Evolutionary conservation across 2,113 vertebrate species (phyloP).

Genomic region (Etheostoma cragini): DNA sequence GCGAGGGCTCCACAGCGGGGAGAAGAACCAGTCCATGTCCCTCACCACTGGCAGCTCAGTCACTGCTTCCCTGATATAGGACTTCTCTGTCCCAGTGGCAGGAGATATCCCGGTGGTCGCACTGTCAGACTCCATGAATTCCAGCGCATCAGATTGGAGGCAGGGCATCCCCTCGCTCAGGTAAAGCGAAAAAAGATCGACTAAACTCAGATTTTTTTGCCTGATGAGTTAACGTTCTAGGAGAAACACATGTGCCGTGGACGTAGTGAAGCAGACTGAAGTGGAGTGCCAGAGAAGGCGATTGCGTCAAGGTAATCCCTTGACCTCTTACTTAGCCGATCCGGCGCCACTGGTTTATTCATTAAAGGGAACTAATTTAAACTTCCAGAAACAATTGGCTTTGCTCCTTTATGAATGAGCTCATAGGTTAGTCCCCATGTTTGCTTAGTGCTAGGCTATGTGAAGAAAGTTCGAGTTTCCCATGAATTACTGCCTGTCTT

Average conservation of each 20-base stretch:
- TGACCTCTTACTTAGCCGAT: conserved; percentile 37
- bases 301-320: conserved; percentile 67
- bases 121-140: conserved; percentile 34
- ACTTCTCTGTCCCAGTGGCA: neutral
- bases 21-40: conserved; percentile 64
- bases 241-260: conserved; percentile 8
- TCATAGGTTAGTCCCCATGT: neutral
- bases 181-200: conserved; percentile 53
- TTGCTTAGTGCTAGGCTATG: neutral
- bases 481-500: neutral
- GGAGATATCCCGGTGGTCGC: conserved; percentile 4
- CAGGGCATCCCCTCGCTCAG: conserved; percentile 66
- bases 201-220: conserved; percentile 38
- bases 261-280: neutral
- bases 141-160: conserved; percentile 41
- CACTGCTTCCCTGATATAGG: neutral
- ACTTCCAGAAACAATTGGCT: neutral
- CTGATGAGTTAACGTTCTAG: neutral
- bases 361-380: conserved; percentile 28
- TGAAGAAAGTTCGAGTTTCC: neutral
- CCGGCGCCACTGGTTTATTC: conserved; percentile 23
- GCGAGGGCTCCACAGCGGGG: conserved; percentile 67
- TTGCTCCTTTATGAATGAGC: neutral
- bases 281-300: conserved; percentile 2
- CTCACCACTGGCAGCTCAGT: neutral